Evolutionary conservation across 2,113 vertebrate genomes (phyloP).

Genomic region (Ia io): DNA sequence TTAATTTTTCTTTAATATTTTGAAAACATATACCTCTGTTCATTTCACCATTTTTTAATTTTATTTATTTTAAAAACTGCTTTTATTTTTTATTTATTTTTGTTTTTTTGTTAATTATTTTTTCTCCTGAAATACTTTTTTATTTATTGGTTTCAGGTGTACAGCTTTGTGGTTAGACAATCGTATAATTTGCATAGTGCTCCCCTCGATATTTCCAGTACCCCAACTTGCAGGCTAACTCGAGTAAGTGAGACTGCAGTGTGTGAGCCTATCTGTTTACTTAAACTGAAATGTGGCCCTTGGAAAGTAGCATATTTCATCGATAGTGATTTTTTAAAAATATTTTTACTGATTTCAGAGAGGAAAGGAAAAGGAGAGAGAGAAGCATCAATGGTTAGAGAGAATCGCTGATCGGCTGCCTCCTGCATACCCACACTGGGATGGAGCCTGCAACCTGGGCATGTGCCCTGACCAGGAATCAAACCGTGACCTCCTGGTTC

Average conservation of each 20-base stretch:
- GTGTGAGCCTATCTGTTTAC: background rate
- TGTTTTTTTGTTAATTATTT: background rate
- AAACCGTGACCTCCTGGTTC: no score
- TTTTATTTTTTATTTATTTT: background rate
- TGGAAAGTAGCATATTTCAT: background rate
- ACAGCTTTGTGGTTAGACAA: background rate
- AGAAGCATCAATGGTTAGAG: no score
- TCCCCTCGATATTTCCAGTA: background rate
- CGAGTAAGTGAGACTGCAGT: background rate
- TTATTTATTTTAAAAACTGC: background rate
- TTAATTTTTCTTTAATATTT: conserved; percentile 12
- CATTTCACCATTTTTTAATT: background rate
- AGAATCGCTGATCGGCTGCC: no score
- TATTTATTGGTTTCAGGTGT: background rate
- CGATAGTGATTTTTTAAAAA: background rate
- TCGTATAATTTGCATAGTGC: background rate
- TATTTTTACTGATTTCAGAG: no score
- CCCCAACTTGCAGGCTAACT: background rate
- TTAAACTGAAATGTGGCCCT: background rate
- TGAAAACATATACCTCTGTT: conserved; percentile 3
- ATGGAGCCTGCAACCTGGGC: no score
- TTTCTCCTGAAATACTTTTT: background rate
- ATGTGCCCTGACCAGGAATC: no score
- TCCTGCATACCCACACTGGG: no score
- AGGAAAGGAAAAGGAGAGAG: no score